Evolutionary conservation across 2,797 vertebrate genomes (phyloP).

Genomic region (Dicrostonyx torquatus): DNA sequence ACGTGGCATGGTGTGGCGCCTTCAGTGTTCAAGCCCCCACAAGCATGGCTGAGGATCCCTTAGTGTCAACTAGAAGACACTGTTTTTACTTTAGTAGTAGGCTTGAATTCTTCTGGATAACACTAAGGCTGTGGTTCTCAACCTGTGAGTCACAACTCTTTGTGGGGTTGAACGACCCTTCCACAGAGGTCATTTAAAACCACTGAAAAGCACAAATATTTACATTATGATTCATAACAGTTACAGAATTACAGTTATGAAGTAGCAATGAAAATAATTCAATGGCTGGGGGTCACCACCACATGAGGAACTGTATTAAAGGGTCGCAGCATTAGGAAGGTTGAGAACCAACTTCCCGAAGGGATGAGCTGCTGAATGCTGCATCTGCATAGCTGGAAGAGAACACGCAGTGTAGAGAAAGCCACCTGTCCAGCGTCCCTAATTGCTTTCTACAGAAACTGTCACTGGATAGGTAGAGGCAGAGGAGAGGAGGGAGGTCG

Average conservation of each 20-base stretch:
- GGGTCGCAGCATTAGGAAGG: not conserved
- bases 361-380: not conserved
- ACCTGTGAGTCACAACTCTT: not conserved
- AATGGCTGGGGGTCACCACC: no score
- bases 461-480: slow-evolving; percentile 64
- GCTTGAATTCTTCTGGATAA: not conserved
- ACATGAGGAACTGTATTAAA: not conserved
- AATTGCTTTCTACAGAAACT: slow-evolving; percentile 68
- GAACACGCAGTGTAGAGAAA: slow-evolving; percentile 23
- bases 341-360: not conserved
- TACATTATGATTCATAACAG: not conserved
- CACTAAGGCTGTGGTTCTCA: not conserved
- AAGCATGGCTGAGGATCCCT: not conserved
- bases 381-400: slow-evolving; percentile 51
- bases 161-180: not conserved
- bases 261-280: not conserved
- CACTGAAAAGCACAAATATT: not conserved
- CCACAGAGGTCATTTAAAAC: not conserved
- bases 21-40: not conserved
- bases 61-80: not conserved
- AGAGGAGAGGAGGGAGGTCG: slow-evolving; percentile 60
- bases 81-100: not conserved
- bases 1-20: rapidly evolving
- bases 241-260: not conserved
- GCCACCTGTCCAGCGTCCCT: slow-evolving; percentile 51